Conservation (phyloP, 2,797 vertebrate species). For the Rhodeus uyekii region DNA sequence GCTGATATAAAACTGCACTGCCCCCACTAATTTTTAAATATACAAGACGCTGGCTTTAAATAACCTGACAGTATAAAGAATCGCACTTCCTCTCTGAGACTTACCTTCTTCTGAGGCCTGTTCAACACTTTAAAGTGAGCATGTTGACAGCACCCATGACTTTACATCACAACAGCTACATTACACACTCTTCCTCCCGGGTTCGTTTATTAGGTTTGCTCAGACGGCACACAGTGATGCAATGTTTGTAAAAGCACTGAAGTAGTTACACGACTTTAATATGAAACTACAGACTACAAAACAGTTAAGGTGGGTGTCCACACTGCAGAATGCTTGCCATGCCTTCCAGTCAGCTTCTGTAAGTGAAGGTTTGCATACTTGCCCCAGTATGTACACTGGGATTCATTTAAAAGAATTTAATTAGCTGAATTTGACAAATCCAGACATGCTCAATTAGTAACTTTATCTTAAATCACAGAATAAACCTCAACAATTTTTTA, state of each 20-base stretch:
- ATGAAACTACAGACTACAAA: neutral
- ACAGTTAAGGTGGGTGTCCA: neutral
- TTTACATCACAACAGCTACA: neutral
- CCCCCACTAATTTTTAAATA: neutral
- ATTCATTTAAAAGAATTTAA: neutral
- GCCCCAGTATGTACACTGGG: neutral
- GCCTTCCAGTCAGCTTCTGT: constrained; percentile 13
- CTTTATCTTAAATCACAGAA: too few relatives aligned
- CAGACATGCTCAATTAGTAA: too few relatives aligned
- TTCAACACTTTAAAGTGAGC: neutral
- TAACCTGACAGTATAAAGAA: neutral
- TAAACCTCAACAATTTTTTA: too few relatives aligned
- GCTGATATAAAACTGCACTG: neutral
- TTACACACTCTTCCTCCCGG: neutral
- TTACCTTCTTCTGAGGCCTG: constrained; percentile 16
- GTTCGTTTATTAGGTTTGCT: neutral
- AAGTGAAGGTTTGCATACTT: neutral
- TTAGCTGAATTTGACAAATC: neutral
- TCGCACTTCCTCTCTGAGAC: neutral
- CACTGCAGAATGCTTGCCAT: neutral
- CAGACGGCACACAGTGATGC: neutral
- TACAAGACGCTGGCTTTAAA: neutral
- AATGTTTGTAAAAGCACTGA: neutral
- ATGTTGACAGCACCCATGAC: neutral
- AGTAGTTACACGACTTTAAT: neutral